Evolutionary conservation across 2,113 vertebrate species (phyloP).

Genomic region (Pygathrix nemaeus): DNA sequence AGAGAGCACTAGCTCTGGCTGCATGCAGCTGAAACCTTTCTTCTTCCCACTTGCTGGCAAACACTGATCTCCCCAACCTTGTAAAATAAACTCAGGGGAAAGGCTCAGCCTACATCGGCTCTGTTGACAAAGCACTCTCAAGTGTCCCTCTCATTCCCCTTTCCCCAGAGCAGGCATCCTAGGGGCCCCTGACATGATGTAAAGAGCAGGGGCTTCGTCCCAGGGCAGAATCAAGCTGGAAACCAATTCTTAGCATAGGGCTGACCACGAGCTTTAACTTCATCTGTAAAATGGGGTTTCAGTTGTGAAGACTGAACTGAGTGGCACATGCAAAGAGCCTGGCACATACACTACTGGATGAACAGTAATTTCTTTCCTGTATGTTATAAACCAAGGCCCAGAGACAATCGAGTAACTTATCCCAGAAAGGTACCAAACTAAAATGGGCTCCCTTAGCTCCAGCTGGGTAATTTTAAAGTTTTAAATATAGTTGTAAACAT

Average conservation of each 20-base stretch:
- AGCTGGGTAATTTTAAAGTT: neutral
- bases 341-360: fast-evolving
- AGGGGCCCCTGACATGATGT: neutral
- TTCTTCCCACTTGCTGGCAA: neutral
- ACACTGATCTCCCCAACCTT: neutral
- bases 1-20: neutral
- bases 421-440: neutral
- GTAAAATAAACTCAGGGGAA: neutral
- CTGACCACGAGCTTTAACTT: neutral
- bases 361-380: neutral
- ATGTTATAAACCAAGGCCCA: neutral
- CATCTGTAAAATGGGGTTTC: neutral
- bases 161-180: neutral
- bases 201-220: neutral
- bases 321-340: neutral
- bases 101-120: neutral
- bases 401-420: neutral
- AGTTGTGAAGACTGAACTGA: neutral
- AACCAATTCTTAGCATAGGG: neutral
- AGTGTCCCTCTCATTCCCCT: neutral
- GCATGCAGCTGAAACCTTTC: neutral
- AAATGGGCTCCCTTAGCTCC: neutral
- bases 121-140: neutral
- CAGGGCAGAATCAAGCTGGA: neutral
- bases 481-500: slow-evolving; percentile 13